Evolutionary conservation across 2,888 invertebrate species (phyloP).

Genomic region (Pristionchus mayeri): DNA sequence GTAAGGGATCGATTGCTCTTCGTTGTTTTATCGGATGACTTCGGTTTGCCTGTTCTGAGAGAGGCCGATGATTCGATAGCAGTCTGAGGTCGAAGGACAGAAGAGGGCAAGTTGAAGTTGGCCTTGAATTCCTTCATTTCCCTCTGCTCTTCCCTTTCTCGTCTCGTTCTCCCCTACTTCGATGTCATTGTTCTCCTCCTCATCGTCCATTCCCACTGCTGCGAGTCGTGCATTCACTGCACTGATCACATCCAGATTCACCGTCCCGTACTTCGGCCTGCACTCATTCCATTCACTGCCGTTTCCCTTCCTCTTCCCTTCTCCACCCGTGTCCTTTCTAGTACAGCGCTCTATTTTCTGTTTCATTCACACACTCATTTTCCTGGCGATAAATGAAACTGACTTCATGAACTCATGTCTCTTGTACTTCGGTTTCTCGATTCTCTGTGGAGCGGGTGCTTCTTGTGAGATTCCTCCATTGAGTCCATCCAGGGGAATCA

Average conservation of each 20-base stretch:
- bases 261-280: constrained; percentile 75
- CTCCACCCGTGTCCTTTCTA: no score
- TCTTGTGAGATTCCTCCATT: constrained; percentile 17
- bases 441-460: constrained; percentile 31
- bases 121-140: constrained; percentile 50
- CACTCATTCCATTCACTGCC: constrained; percentile 9
- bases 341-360: no score
- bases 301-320: no score
- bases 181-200: constrained; percentile 57
- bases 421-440: constrained; percentile 76
- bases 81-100: constrained; percentile 53
- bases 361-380: not conserved
- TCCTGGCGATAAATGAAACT: constrained; percentile 46
- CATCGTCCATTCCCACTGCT: constrained; percentile 66
- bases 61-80: constrained; percentile 44
- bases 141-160: not conserved
- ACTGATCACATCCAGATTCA: constrained; percentile 75
- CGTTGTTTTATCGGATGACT: constrained; percentile 58
- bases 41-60: constrained; percentile 24
- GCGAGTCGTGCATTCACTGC: constrained; percentile 75
- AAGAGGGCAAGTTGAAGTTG: constrained; percentile 65
- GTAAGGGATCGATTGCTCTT: constrained; percentile 71
- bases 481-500: constrained; percentile 26
- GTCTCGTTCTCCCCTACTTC: constrained; percentile 50
- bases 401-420: constrained; percentile 76